These are phyloP conservation scores for Setophaga coronata DNA, from an alignment of 2,113 vertebrate species.

Conservation along the genomic window DNA sequence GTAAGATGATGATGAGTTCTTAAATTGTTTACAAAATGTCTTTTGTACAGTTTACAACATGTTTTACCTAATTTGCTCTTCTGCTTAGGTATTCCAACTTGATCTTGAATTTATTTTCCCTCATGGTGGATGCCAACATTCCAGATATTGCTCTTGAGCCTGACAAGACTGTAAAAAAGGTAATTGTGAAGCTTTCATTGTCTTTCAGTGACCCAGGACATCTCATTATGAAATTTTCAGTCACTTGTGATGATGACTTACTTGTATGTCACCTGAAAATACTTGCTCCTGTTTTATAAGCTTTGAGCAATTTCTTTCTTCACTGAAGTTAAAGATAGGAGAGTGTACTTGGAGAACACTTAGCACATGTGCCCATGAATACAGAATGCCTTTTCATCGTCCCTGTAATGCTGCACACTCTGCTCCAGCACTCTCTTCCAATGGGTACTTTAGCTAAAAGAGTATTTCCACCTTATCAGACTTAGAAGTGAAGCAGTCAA, in stretches of 20 bases:
- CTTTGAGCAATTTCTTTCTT: background rate
- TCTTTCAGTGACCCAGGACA: background rate
- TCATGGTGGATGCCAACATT: slow-evolving; percentile 99
- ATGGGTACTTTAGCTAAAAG: background rate
- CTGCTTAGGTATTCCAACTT: slow-evolving; percentile 92
- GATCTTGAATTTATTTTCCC: slow-evolving; percentile 97
- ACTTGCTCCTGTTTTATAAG: background rate
- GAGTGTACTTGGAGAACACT: background rate
- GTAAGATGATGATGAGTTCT: background rate
- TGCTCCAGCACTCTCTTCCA: background rate
- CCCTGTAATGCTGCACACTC: background rate
- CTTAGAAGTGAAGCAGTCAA: background rate
- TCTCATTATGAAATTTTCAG: background rate
- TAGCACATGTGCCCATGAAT: background rate
- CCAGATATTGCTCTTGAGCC: slow-evolving; percentile 98
- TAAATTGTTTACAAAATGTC: background rate
- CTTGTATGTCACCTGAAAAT: background rate
- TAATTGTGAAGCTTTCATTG: slow-evolving; percentile 33
- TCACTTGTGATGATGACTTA: background rate
- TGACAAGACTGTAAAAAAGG: slow-evolving; percentile 98
- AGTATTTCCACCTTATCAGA: background rate
- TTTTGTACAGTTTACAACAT: background rate
- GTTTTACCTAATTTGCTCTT: background rate
- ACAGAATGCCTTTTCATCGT: background rate
- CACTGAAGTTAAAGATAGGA: background rate